Evolutionary conservation across 1,140 invertebrate genomes (phyloP).

Genomic region (Pollicipes pollicipes): DNA sequence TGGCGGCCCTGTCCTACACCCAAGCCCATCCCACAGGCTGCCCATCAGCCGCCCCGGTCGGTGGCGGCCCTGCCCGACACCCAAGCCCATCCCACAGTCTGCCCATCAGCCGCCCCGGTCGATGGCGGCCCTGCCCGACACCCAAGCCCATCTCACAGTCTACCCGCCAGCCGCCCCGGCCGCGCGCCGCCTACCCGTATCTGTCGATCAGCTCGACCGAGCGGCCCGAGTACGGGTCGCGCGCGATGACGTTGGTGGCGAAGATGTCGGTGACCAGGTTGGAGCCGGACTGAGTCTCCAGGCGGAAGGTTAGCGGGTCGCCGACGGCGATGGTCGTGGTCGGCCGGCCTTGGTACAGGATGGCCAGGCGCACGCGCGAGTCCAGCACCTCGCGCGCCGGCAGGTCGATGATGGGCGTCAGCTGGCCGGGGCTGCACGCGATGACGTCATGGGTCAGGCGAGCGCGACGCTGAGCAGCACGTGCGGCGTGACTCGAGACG

Average conservation of each 20-base stretch:
- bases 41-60: too few relatives aligned
- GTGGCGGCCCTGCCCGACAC: too few relatives aligned
- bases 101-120: too few relatives aligned
- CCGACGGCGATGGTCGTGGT: constrained; percentile 87
- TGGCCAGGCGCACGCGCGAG: constrained; percentile 15
- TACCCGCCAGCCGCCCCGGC: too few relatives aligned
- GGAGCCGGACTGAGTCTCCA: constrained; percentile 75
- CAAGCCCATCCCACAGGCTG: too few relatives aligned
- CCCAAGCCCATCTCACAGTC: too few relatives aligned
- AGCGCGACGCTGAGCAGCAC: too few relatives aligned
- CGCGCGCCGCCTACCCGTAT: constrained; percentile 53
- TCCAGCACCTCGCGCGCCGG: constrained; percentile 17
- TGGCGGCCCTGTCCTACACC: too few relatives aligned
- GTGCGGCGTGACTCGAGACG: too few relatives aligned
- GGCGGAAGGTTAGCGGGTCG: constrained; percentile 69
- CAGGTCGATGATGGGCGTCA: constrained; percentile 19
- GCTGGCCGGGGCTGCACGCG: constrained; percentile 16
- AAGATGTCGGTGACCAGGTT: constrained; percentile 74
- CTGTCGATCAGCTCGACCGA: constrained; percentile 76
- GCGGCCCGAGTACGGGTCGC: constrained; percentile 75
- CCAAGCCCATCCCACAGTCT: too few relatives aligned
- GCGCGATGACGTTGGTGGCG: constrained; percentile 78
- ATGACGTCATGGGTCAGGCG: too few relatives aligned
- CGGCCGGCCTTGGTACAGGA: constrained; percentile 63
- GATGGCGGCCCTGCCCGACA: too few relatives aligned